Evolutionary conservation across 2,888 invertebrate genomes (phyloP), one percentile per base, ranked within the genome.

Genomic region (Habrosyne pyritoides): DNA sequence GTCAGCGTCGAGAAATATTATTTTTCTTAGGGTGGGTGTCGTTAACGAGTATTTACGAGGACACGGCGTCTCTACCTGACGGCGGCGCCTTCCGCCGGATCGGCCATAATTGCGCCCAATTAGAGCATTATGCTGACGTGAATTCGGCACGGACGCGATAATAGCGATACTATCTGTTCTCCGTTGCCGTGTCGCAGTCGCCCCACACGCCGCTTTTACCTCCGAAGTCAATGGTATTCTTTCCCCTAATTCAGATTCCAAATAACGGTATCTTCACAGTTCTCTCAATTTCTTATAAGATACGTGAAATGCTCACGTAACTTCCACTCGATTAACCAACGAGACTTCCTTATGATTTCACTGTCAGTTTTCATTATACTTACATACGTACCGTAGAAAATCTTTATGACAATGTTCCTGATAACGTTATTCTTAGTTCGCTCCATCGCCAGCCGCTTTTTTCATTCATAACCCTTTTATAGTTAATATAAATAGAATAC

Each of bases 71-170:
- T 84, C 87, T 86, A 91, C 91, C 91, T 91, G 90, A 86, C 88
- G 86, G 78, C 77, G 84, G 81, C 70, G 84, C 84, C 86, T 86
- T 87, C 86, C 84, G 78, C 81, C 83, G 84, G 87, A 85, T 87
- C 86, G 85, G 75, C 77, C 83, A 88, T 92, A 91, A 92, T 91
- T 91, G 89, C 84, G 83, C 84, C 89, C 91, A 92, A 92, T 92
- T 92, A 92, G 89, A 89, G 84, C 87, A 89, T 92, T 89, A 91
- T 87, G 91, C 91, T 91, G 91, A 92, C 91, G 89, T 88, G 89
- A 89, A 91, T 90, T 87, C 84, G 86, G 86, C 86, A 83, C 85
- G 84, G 84, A 82, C 84, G 88, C 86, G 85, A 86, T 90, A 90
- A 89, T 86, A 82, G 86, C 77, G 89, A 90, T 89, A 86, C 84